A percentile compares a stretch with the other conserved stretches of the same genome.
These are phyloP conservation scores for Ibidorhyncha struthersii DNA, from an alignment of 2,113 vertebrate species.

Conservation along the genomic window DNA sequence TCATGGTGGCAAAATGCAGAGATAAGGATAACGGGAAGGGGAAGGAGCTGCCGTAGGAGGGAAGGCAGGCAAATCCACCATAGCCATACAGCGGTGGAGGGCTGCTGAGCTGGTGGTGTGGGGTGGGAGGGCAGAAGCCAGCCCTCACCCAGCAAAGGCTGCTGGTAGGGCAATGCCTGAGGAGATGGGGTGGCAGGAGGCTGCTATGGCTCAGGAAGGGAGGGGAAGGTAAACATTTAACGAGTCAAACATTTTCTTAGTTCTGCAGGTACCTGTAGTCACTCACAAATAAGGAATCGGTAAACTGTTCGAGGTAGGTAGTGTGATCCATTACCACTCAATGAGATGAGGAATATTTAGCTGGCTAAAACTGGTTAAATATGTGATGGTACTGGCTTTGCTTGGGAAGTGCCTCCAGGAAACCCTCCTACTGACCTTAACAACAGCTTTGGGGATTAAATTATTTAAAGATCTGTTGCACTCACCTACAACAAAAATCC, in stretches of 20 bases:
- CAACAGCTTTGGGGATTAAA: not conserved
- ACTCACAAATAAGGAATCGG: not conserved
- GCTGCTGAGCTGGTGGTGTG: too few species aligned
- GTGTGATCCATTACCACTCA: not conserved
- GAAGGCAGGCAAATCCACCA: not conserved
- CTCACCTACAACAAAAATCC: not conserved
- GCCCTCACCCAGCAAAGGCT: not conserved
- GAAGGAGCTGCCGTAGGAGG: not conserved
- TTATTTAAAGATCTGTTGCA: not conserved
- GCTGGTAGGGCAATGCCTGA: not conserved
- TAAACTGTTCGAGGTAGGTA: not conserved
- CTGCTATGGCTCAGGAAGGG: accelerated
- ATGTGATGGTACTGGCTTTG: not conserved
- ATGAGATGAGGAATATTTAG: not conserved
- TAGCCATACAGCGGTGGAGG: accelerated
- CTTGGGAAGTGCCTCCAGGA: not conserved
- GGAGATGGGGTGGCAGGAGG: accelerated
- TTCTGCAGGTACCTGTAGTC: not conserved
- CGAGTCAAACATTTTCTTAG: not conserved
- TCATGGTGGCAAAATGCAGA: not conserved
- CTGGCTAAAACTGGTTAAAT: not conserved
- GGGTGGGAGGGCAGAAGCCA: not conserved
- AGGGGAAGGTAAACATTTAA: not conserved
- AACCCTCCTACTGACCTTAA: not conserved
- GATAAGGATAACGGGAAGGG: accelerated